Conservation (phyloP, 2,888 invertebrate genomes). For the Sericinus montela region DNA sequence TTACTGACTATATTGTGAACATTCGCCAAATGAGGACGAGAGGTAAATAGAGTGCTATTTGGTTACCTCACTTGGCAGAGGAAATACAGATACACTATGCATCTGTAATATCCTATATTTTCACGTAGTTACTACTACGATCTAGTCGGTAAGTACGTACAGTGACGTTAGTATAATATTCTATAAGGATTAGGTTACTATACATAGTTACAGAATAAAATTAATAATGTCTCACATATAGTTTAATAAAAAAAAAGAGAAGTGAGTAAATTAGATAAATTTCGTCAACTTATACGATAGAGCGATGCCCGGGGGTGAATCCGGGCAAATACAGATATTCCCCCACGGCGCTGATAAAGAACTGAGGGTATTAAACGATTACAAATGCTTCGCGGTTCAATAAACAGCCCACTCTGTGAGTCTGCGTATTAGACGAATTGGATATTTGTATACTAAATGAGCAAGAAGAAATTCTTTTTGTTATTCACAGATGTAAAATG, state of each 20-base stretch:
- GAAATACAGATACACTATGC: no score
- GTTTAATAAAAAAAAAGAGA: slow-evolving; percentile 8
- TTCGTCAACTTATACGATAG: slow-evolving; percentile 68
- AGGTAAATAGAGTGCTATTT: no score
- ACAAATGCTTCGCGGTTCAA: slow-evolving; percentile 79
- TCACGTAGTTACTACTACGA: no score
- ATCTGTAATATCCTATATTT: no score
- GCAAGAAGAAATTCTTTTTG: background rate
- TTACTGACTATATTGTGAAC: no score
- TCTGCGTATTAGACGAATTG: slow-evolving; percentile 64
- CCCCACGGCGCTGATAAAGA: slow-evolving; percentile 71
- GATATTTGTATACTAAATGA: slow-evolving; percentile 32
- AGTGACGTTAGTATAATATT: no score
- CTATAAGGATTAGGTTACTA: no score
- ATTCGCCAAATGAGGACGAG: no score
- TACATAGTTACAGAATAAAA: no score
- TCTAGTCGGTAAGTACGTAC: no score
- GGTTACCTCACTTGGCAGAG: no score
- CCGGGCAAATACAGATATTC: slow-evolving; percentile 48
- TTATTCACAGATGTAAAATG: no score
- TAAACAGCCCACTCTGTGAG: slow-evolving; percentile 65
- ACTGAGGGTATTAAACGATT: slow-evolving; percentile 80
- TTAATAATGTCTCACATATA: background rate
- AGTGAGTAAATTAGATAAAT: slow-evolving; percentile 57
- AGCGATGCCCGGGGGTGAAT: slow-evolving; percentile 45